Evolutionary conservation across 2,113 vertebrate species (phyloP).

Genomic region (Bufo bufo): DNA sequence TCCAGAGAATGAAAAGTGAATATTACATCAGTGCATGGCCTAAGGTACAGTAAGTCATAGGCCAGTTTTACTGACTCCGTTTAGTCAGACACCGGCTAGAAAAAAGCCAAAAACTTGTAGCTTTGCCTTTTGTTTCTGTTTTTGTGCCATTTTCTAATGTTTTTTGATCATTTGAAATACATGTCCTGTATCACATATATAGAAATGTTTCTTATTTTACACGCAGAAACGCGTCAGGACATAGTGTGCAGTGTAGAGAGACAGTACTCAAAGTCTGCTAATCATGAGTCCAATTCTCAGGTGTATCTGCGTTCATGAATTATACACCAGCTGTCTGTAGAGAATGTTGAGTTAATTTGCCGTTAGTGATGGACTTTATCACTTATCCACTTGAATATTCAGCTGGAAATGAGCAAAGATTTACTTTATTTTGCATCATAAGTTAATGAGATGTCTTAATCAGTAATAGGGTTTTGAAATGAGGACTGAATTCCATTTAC

Average conservation of each 20-base stretch:
- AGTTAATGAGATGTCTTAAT: slow-evolving; percentile 55
- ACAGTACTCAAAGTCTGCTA: slow-evolving; percentile 5
- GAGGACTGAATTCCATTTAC: slow-evolving; percentile 48
- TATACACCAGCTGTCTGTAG: slow-evolving; percentile 51
- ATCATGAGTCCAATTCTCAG: slow-evolving; percentile 34
- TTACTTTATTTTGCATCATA: slow-evolving; percentile 54
- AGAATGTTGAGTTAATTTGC: slow-evolving; percentile 47
- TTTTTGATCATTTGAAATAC: neutral
- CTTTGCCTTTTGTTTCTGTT: no score
- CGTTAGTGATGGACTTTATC: slow-evolving; percentile 49
- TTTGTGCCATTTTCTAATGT: no score
- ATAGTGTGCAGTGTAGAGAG: neutral
- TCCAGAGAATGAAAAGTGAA: no score
- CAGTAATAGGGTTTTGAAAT: slow-evolving; percentile 44
- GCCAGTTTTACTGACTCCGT: no score
- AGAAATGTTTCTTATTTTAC: neutral
- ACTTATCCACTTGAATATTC: slow-evolving; percentile 54
- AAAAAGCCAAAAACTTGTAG: no score
- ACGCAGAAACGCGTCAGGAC: neutral
- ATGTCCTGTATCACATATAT: neutral
- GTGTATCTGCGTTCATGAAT: slow-evolving; percentile 39
- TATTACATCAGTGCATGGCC: no score
- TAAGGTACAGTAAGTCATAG: no score
- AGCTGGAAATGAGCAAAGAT: slow-evolving; percentile 52
- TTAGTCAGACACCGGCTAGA: no score